Conservation (phyloP, 2,797 vertebrate species). For the Sebastes variabilis region DNA sequence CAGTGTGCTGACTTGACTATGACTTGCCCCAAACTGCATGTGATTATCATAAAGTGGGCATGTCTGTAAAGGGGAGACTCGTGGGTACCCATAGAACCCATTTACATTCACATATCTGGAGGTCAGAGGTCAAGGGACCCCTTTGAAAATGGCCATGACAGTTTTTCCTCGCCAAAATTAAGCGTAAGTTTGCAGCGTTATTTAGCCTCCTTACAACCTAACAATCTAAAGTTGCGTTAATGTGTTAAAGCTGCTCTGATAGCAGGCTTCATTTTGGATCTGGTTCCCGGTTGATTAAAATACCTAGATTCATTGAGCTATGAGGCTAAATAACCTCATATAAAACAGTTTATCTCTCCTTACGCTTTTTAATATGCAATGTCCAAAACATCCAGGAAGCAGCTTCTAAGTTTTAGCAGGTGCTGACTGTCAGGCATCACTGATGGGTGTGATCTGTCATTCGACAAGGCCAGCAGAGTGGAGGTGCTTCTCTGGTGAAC, state of each 20-base stretch:
- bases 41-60: too few relatives aligned
- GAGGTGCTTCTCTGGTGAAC: background rate
- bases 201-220: too few relatives aligned
- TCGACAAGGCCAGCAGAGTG: background rate
- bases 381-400: background rate
- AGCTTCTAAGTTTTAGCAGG: background rate
- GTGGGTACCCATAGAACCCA: too few relatives aligned
- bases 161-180: too few relatives aligned
- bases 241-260: background rate
- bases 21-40: too few relatives aligned
- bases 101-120: fast-evolving
- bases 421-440: background rate
- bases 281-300: background rate
- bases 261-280: background rate
- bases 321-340: background rate
- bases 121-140: too few relatives aligned
- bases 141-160: too few relatives aligned
- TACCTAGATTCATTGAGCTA: background rate
- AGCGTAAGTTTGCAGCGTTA: too few relatives aligned
- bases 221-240: fast-evolving
- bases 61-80: too few relatives aligned
- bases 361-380: background rate
- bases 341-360: background rate
- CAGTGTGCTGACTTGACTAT: too few relatives aligned
- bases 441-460: background rate